Evolutionary conservation across 2,113 vertebrate species (phyloP).

Genomic region (Dipodomys spectabilis): DNA sequence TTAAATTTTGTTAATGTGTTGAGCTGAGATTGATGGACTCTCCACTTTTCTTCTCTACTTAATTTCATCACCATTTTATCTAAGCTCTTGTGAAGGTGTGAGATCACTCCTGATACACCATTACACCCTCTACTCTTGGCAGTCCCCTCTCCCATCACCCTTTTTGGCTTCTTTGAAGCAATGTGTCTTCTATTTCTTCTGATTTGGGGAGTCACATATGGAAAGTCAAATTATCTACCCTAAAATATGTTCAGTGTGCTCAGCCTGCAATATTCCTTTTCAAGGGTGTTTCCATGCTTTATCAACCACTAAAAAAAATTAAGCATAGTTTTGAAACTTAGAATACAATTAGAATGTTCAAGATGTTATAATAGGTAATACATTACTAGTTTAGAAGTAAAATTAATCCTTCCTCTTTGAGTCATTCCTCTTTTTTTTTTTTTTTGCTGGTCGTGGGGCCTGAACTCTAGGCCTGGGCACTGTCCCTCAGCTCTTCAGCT

Average conservation of each 20-base stretch:
- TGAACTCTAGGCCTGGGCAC: too few relatives aligned
- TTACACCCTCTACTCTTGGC: too few relatives aligned
- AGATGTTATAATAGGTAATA: neutral
- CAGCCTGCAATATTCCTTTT: neutral
- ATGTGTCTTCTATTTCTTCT: neutral
- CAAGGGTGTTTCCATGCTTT: neutral
- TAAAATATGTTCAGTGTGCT: neutral
- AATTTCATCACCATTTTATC: neutral
- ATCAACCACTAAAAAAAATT: neutral
- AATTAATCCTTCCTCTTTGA: neutral
- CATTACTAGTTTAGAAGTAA: neutral
- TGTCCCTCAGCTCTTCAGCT: too few relatives aligned
- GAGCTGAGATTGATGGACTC: neutral
- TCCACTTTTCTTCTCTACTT: neutral
- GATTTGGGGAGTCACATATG: neutral
- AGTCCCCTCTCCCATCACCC: accelerated
- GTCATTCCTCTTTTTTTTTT: neutral
- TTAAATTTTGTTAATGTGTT: neutral
- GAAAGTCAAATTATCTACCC: neutral
- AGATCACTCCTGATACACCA: neutral
- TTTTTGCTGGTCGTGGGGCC: too few relatives aligned
- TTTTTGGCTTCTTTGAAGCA: neutral
- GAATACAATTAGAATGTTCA: neutral
- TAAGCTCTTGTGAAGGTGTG: neutral
- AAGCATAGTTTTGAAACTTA: neutral